phyloP scores from a whole-genome alignment of 2,797 vertebrate genomes.

The Microcaecilia unicolor region DNA sequence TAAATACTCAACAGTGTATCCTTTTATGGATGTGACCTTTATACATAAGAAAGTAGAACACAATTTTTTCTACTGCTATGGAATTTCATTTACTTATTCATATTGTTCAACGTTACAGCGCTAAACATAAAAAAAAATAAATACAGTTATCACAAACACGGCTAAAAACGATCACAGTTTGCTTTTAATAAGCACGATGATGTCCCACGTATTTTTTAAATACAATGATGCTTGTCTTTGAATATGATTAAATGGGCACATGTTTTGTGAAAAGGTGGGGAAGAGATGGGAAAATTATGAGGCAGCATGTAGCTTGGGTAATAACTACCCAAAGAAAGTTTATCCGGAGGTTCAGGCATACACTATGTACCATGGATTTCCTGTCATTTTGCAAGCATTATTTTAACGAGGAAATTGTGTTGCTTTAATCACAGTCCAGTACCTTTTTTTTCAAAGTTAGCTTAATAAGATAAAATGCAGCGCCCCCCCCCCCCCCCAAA shows the following conservation, averaged over 20 bases:
- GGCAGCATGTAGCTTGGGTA: no score
- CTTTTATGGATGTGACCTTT: slow-evolving; percentile 56
- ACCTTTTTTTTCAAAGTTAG: slow-evolving; percentile 25
- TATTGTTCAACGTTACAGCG: slow-evolving; percentile 52
- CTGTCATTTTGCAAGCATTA: slow-evolving; percentile 13
- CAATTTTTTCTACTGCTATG: slow-evolving; percentile 53
- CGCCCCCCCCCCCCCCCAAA: no score
- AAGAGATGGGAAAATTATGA: background rate
- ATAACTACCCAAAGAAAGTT: no score
- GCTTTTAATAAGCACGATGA: slow-evolving; percentile 56
- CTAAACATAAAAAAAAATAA: slow-evolving; percentile 76
- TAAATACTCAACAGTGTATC: slow-evolving; percentile 71
- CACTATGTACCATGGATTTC: no score
- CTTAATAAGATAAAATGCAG: slow-evolving; percentile 11
- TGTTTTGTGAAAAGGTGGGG: slow-evolving; percentile 2
- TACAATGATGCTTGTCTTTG: slow-evolving; percentile 46
- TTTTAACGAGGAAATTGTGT: slow-evolving; percentile 7
- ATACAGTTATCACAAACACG: slow-evolving; percentile 69
- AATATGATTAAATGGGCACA: slow-evolving; percentile 30
- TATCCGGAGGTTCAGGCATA: no score
- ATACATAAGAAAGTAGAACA: slow-evolving; percentile 57
- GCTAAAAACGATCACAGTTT: slow-evolving; percentile 69
- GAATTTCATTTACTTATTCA: slow-evolving; percentile 57
- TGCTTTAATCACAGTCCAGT: slow-evolving; percentile 25
- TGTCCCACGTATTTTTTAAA: slow-evolving; percentile 52